phyloP scores from a whole-genome alignment of 2,888 invertebrate genomes.

The Apeira syringaria region DNA sequence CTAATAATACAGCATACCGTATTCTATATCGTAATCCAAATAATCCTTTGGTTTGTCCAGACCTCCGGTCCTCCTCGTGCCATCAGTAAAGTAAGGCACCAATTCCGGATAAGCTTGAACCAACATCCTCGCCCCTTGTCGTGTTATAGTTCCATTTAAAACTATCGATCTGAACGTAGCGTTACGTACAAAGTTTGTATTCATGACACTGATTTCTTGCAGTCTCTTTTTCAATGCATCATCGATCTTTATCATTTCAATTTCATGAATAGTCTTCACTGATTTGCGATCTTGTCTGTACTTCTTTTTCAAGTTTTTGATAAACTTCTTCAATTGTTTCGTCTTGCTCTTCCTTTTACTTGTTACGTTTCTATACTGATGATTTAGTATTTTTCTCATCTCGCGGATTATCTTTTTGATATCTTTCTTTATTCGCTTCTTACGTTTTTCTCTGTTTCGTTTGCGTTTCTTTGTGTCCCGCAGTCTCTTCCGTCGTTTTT shows the following conservation, averaged over 20 bases:
- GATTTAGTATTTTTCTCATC: constrained; percentile 56
- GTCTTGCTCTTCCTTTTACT: constrained; percentile 55
- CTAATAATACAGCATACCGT: constrained; percentile 59
- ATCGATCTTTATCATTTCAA: constrained; percentile 55
- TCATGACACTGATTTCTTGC: constrained; percentile 46
- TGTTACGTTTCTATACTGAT: constrained; percentile 56
- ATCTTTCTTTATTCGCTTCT: constrained; percentile 52
- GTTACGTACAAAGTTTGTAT: constrained; percentile 52
- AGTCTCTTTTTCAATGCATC: constrained; percentile 41
- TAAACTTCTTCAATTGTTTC: constrained; percentile 59
- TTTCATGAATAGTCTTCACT: constrained; percentile 56
- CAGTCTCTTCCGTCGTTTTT: constrained; percentile 23
- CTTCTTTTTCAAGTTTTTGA: constrained; percentile 57
- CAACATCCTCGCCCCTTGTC: constrained; percentile 43
- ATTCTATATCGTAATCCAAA: constrained; percentile 63
- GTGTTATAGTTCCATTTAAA: constrained; percentile 54
- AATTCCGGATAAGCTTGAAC: constrained; percentile 60
- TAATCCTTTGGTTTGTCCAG: constrained; percentile 30
- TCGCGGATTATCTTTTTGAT: constrained; percentile 56
- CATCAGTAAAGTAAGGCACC: constrained; percentile 28
- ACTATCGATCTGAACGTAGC: constrained; percentile 59
- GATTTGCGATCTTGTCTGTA: constrained; percentile 58
- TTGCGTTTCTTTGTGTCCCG: constrained; percentile 39
- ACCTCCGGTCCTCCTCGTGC: constrained; percentile 26
- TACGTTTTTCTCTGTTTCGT: constrained; percentile 45